Percentiles rank a stretch among this genome's conserved stretches.
Conservation (phyloP, 2,797 vertebrate species). For the Pelobates cultripes region DNA sequence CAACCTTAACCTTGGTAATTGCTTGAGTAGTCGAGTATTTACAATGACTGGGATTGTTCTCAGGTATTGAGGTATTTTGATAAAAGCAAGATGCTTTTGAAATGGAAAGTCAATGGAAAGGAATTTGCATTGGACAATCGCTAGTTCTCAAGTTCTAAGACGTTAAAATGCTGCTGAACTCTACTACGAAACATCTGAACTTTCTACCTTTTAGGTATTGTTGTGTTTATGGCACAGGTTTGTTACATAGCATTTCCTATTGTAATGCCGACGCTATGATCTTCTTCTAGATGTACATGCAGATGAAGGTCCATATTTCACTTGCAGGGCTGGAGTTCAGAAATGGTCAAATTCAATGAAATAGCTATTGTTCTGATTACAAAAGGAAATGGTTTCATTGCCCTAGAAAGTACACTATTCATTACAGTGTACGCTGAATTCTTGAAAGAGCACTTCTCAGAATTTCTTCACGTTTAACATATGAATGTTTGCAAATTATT, state of each 20-base stretch:
- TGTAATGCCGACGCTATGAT: constrained; percentile 33
- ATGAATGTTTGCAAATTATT: too few relatives aligned
- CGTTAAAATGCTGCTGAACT: constrained; percentile 62
- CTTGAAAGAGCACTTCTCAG: too few relatives aligned
- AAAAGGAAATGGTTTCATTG: too few relatives aligned
- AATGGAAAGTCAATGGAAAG: constrained; percentile 59
- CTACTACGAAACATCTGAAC: constrained; percentile 16
- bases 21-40: constrained; percentile 62
- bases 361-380: too few relatives aligned
- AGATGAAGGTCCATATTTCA: constrained; percentile 26
- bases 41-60: constrained; percentile 68
- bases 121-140: constrained; percentile 60
- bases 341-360: not conserved
- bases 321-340: constrained; percentile 13
- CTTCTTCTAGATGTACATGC: constrained; percentile 28
- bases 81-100: constrained; percentile 54
- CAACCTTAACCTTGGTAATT: constrained; percentile 69
- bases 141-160: constrained; percentile 56
- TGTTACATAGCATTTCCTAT: constrained; percentile 24
- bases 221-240: constrained; percentile 32
- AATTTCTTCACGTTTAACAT: too few relatives aligned
- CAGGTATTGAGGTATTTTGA: constrained; percentile 59
- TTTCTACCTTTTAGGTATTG: constrained; percentile 6
- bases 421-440: too few relatives aligned
- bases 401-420: too few relatives aligned